These are phyloP conservation scores for Muscidifurax raptorellus DNA, from an alignment of 1,140 invertebrate species.

Conservation along the genomic window DNA sequence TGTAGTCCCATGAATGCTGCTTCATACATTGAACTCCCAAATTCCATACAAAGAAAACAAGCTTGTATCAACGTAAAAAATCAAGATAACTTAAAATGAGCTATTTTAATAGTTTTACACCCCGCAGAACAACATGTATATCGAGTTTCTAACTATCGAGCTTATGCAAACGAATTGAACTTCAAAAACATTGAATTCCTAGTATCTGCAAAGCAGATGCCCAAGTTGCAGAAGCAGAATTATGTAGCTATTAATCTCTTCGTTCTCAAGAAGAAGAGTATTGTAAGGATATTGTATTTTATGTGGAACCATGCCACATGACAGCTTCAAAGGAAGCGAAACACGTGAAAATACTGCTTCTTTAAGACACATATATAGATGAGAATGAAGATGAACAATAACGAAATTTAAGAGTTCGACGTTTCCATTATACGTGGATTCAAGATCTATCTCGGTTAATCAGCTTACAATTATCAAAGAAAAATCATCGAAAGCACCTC, in stretches of 20 bases:
- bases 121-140: neutral
- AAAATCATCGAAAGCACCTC: neutral
- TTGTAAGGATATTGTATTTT: too few species aligned
- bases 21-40: constrained; percentile 35
- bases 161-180: too few species aligned
- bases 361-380: neutral
- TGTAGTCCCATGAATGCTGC: constrained; percentile 31
- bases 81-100: constrained; percentile 21
- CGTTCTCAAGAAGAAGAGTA: constrained; percentile 26
- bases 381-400: neutral
- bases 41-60: neutral
- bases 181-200: constrained; percentile 21
- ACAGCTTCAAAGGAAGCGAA: neutral
- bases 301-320: constrained; percentile 14
- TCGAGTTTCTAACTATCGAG: neutral
- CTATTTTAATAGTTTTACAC: neutral
- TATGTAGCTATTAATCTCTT: constrained; percentile 60
- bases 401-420: too few species aligned
- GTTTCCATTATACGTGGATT: too few species aligned
- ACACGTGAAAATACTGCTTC: neutral
- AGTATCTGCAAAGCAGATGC: neutral
- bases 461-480: too few species aligned
- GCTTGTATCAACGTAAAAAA: constrained; percentile 3
- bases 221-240: constrained; percentile 37
- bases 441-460: too few species aligned